Conservation (phyloP, 2,797 vertebrate species). For the Leptoclinus maculatus region DNA sequence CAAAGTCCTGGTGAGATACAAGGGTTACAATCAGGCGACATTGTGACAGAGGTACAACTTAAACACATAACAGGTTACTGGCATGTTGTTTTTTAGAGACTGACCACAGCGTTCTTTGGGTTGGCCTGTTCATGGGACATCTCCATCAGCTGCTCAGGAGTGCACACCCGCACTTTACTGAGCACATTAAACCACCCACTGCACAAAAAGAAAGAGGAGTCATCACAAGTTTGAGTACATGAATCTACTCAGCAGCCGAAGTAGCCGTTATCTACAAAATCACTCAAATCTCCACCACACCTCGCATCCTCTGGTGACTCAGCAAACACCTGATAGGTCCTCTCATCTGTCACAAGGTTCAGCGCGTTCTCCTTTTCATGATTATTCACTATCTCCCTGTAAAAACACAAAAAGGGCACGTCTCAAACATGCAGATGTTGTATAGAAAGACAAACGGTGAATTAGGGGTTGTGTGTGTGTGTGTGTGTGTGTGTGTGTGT, state of each 20-base stretch:
- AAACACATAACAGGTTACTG: background rate
- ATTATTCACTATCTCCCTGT: slow-evolving; percentile 93
- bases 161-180: slow-evolving; percentile 86
- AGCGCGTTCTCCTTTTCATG: slow-evolving; percentile 95
- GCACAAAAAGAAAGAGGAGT: slow-evolving; percentile 32
- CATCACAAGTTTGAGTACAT: background rate
- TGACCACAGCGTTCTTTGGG: slow-evolving; percentile 90
- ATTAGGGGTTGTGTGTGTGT: background rate
- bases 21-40: background rate
- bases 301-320: slow-evolving; percentile 96
- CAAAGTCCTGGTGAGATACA: background rate
- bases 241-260: fast-evolving
- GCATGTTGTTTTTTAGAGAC: slow-evolving; percentile 41
- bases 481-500: background rate
- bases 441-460: background rate
- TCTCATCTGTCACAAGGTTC: slow-evolving; percentile 93
- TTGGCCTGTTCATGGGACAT: slow-evolving; percentile 91
- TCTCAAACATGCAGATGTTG: slow-evolving; percentile 9
- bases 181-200: slow-evolving; percentile 90
- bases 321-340: slow-evolving; percentile 94
- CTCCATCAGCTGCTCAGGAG: slow-evolving; percentile 87
- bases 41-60: background rate
- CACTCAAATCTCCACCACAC: slow-evolving; percentile 64
- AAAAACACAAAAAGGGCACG: slow-evolving; percentile 9
- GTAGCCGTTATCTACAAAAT: background rate